Evolutionary conservation across 2,888 invertebrate genomes (phyloP).

Genomic region (Micoletzkya japonica): DNA sequence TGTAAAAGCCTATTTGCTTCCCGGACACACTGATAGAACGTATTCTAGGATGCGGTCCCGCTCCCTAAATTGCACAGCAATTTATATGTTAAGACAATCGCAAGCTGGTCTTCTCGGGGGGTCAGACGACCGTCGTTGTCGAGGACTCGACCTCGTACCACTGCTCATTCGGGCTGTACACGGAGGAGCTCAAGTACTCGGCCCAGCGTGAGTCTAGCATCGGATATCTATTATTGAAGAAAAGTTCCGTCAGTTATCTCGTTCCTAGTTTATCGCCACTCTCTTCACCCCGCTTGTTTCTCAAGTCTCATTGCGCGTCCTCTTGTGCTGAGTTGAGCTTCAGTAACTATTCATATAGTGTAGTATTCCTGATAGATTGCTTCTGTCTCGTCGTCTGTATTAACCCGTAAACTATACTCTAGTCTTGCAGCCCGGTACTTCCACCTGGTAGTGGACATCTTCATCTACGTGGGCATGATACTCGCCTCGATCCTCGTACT

Average conservation of each 20-base stretch:
- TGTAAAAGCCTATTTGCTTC: no score
- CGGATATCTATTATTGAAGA: neutral
- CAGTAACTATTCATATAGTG: neutral
- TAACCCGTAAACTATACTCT: slow-evolving; percentile 14
- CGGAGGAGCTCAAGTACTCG: slow-evolving; percentile 61
- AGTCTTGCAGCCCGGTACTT: slow-evolving; percentile 52
- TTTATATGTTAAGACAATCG: no score
- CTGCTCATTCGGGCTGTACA: slow-evolving; percentile 62
- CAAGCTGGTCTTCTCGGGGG: slow-evolving; percentile 52
- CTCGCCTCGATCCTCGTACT: slow-evolving; percentile 57
- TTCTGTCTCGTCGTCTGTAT: no score
- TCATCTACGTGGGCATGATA: slow-evolving; percentile 55
- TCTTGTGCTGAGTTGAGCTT: no score
- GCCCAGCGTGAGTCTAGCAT: slow-evolving; percentile 37
- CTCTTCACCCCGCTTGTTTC: no score
- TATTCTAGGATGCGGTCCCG: no score
- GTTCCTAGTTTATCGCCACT: no score
- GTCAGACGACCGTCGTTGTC: slow-evolving; percentile 55
- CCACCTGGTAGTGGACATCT: slow-evolving; percentile 50
- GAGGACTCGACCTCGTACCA: slow-evolving; percentile 62
- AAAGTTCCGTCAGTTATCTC: neutral
- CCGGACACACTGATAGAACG: no score
- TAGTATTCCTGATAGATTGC: no score
- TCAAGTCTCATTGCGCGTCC: no score
- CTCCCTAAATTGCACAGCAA: no score